Evolutionary conservation across 2,113 vertebrate genomes (phyloP), one percentile per base, ranked within the genome.

Genomic region (Egretta garzetta): DNA sequence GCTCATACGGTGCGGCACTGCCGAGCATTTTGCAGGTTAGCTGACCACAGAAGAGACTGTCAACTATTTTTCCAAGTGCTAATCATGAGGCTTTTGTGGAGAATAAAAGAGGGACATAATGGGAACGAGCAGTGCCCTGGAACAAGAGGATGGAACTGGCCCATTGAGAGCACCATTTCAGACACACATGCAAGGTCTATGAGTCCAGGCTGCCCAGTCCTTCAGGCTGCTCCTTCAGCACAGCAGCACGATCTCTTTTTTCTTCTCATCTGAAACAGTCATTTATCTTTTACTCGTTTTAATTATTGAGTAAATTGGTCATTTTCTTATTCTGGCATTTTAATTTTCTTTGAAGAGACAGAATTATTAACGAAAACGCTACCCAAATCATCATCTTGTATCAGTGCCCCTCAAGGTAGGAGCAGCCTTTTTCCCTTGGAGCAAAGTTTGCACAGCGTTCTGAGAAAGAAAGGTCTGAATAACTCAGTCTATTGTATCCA

Each of bases 361-460:
- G 66, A 95, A 73, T 94, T 93, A 37, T 94, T 95, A 84, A 95
- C 93, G 80, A 92, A 92, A 84, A 97, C 96, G 24, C 64, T 82
- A 27, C 39, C 32, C 64, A 86, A 70, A 68, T 53, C 73, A 73
- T 87, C 52, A 43, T 71, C 59, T 62, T 84, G 23, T 49, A 93
- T 49, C 64, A 92, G 41, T 45, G 52, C 10, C 58, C 83, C 53
- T 93, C 53, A 55, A 85, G 93, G 80, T 75, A 21, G 75, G 45
- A 52, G 35, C 27, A n/a, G 41, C 32, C 24, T 89, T 85, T 49
- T 93, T 87, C 56, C 50, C 45, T 80, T 88, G 91, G 68, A 94
- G 52, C 8, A 41, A 95, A 67, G 74, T 90, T 87, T 97, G 87
- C 24, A 87, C 56, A 43, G 28, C 71, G 32, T 85, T 92, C 70